Percentiles rank a stretch among this genome's conserved stretches.
phyloP scores from a whole-genome alignment of 2,888 invertebrate genomes.

The Eueremaeus valkanovi region DNA sequence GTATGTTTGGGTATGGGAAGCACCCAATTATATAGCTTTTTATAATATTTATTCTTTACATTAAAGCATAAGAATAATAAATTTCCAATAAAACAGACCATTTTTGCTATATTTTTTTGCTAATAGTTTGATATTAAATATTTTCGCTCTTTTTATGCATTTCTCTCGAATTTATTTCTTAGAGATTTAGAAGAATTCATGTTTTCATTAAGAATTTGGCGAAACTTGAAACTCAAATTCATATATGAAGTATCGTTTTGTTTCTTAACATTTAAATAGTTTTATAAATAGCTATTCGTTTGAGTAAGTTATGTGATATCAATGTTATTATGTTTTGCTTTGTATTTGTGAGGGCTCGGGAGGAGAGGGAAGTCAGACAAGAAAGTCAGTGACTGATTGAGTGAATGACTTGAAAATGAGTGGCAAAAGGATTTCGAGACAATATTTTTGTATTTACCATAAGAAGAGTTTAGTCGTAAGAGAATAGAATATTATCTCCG shows the following conservation, averaged over 20 bases:
- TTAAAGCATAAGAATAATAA: background rate
- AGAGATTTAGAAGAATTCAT: too few species aligned
- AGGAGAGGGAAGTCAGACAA: background rate
- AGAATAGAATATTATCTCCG: too few species aligned
- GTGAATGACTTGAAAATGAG: background rate
- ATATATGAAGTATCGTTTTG: too few species aligned
- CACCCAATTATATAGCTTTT: background rate
- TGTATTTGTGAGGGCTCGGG: background rate
- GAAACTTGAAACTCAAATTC: too few species aligned
- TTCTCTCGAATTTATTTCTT: too few species aligned
- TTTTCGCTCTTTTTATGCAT: too few species aligned
- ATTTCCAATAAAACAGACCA: background rate
- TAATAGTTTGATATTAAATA: too few species aligned
- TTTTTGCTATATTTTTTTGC: too few species aligned
- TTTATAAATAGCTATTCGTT: background rate
- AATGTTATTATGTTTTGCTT: background rate
- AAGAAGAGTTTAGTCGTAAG: too few species aligned
- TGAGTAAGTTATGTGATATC: background rate
- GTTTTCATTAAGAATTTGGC: too few species aligned
- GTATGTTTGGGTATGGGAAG: background rate
- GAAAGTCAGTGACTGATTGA: background rate
- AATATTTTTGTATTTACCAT: background rate
- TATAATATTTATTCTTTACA: constrained; percentile 3
- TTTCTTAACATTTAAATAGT: too few species aligned
- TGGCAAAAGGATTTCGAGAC: background rate